Base-by-base conservation (phyloP, 2,888 invertebrate genomes). In the Melieria crassipennis region DNA sequence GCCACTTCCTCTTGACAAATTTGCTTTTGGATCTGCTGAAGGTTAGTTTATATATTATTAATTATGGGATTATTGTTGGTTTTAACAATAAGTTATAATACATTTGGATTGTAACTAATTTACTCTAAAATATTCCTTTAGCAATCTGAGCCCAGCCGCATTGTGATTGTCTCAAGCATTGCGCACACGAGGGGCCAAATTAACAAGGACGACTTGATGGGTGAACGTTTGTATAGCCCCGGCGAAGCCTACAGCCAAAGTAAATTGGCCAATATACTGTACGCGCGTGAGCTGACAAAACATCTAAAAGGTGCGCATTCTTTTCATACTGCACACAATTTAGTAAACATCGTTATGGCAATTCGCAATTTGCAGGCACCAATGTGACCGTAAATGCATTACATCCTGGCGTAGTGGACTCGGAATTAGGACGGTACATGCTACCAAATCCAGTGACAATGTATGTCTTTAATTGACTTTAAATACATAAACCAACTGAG, bases 341-440 rank as follows among this genome's bases (percentile, higher is more conserved):
- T 50, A 46, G 43, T n/a, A n/a, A n/a, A n/a, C n/a, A n/a, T n/a
- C n/a, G n/a, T n/a, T n/a, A n/a, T 65, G 5, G 30, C 4, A n/a
- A 47, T 16, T 63, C 3, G 11, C 16, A 47, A 43, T 43, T 50
- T 65, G 85, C 88, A 90, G 91, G 78, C 11, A 90, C 90, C 0
- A 90, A 90, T 45, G 92, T 96, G 1, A 91, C 93, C 0, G 94
- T 91, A 50, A 91, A 93, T 81, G 90, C 92, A 0, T 90, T 94
- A 16, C 93, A 96, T 88, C 97, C 97, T 0, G 95, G 96, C 4
- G 88, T 94, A 72, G 91, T 93, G 0, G 91, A 92, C 85, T 94
- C 95, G 1, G 88, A 91, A 76, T 88, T 95, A 62, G 90, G 90
- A 30, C 89, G 94, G 1, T 91, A 95, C 86, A 90, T 94, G 91